Evolutionary conservation across 2,113 vertebrate genomes (phyloP).

Genomic region (Condylura cristata): DNA sequence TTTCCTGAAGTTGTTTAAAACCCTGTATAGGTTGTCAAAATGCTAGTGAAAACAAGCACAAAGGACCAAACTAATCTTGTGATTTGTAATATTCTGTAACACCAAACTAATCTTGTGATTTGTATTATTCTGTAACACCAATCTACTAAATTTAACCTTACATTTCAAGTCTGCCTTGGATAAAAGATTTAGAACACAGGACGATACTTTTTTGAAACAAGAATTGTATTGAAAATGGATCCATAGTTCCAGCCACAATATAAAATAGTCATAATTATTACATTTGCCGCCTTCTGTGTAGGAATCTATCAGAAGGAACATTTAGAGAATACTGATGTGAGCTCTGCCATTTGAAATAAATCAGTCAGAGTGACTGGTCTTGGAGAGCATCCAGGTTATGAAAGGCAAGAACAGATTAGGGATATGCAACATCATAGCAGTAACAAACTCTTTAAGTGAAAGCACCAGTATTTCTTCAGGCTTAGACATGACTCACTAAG

Average conservation of each 20-base stretch:
- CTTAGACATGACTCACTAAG: slow-evolving; percentile 55
- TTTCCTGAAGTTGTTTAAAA: slow-evolving; percentile 21
- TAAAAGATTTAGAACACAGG: background rate
- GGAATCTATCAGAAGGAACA: slow-evolving; percentile 49
- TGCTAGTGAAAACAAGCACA: background rate
- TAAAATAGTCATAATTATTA: slow-evolving; percentile 60
- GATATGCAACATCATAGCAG: background rate
- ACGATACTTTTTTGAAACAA: slow-evolving; percentile 11
- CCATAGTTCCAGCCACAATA: slow-evolving; percentile 45
- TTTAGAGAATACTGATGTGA: background rate
- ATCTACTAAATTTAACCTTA: background rate
- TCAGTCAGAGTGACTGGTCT: slow-evolving; percentile 36
- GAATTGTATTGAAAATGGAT: background rate
- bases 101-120: background rate
- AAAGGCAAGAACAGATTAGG: slow-evolving; percentile 49
- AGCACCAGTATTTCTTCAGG: slow-evolving; percentile 55
- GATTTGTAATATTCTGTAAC: background rate
- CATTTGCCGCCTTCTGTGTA: slow-evolving; percentile 48
- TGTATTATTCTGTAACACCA: background rate
- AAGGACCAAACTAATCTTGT: background rate
- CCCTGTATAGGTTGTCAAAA: background rate
- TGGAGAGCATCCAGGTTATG: slow-evolving; percentile 59
- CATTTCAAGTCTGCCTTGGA: background rate
- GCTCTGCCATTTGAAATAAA: slow-evolving; percentile 53
- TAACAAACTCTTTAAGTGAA: slow-evolving; percentile 52